Evolutionary conservation across 2,113 vertebrate species (phyloP), one percentile per base, ranked within the genome.

Genomic region (Peucedramus taeniatus): DNA sequence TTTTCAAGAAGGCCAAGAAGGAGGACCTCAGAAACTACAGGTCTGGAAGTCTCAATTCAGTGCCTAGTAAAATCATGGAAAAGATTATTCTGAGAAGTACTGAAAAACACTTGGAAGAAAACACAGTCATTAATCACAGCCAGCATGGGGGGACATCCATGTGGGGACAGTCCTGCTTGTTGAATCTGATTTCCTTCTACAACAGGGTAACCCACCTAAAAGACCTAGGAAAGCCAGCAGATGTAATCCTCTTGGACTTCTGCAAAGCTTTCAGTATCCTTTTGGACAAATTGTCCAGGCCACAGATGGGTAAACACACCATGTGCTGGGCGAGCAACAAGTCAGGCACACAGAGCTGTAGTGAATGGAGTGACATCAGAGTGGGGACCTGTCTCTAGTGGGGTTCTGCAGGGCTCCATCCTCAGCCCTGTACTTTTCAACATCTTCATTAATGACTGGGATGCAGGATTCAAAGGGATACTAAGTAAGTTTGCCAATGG

Each of bases 311-410:
- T 23, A 37, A 69, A 59, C 9, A 31, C 27, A 37, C 50, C 33
- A 12, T 8, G 12, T 0, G 0, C 23, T n/a, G 33, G 33, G 33
- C 44, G 45, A 77, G 27, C 53, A 59, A 18, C 9, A 31, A 35
- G 30, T 50, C 30, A 17, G 51, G 60, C 13, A 30, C 42, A 57
- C 11, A 21, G 30, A 49, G 39, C 18, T 37, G 40, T 2, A 78
- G 45, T 7, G 28, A 78, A 53, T 3, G 23, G 15, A 20, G 33
- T 33, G 39, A 69, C 47, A 61, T 45, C 28, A 61, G 22, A 45
- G 20, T 4, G 15, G 49, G 5, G 24, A 79, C 60, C 24, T 44
- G 60, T 15, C 39, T 14, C 60, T 30, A 23, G 33, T 6, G 45
- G 47, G 19, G 19, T 6, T 53, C 64, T 39, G 28, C n/a, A 45